Conservation (phyloP, 2,113 vertebrate genomes). For the Ursus arctos region DNA sequence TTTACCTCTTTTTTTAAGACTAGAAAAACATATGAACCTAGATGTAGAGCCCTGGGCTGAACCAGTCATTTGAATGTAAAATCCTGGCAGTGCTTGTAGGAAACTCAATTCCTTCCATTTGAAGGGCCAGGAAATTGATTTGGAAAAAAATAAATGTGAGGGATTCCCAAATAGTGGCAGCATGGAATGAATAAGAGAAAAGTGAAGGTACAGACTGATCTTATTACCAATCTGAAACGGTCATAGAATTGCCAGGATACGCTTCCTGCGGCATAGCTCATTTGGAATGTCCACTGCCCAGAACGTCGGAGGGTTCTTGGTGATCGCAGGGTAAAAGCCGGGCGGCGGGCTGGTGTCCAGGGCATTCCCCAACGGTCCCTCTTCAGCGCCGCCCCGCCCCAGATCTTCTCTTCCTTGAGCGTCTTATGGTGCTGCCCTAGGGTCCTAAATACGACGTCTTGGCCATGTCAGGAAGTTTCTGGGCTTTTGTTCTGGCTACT, state of each 20-base stretch:
- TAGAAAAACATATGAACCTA: background rate
- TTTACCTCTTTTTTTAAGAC: conserved; percentile 1
- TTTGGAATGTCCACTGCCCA: background rate
- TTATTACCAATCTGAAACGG: conserved; percentile 52
- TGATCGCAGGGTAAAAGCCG: background rate
- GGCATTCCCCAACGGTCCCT: fast-evolving
- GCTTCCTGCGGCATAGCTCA: background rate
- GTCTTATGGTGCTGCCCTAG: background rate
- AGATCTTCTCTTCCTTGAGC: background rate
- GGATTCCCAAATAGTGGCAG: conserved; percentile 80
- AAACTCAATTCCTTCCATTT: conserved; percentile 76
- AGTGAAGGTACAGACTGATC: conserved; percentile 74
- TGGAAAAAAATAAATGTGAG: conserved; percentile 80
- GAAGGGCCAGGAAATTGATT: conserved; percentile 74
- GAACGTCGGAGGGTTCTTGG: background rate
- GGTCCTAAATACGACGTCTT: background rate
- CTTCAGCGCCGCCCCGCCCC: background rate
- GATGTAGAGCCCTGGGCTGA: background rate
- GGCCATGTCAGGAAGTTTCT: fast-evolving
- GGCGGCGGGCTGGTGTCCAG: fast-evolving
- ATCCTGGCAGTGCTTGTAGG: conserved; percentile 57
- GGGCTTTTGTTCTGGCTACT: background rate
- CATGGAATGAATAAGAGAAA: conserved; percentile 73
- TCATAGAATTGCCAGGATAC: background rate
- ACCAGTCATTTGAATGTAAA: background rate